Conservation (phyloP, 1,140 invertebrate genomes). For the Diabrotica virgifera region DNA sequence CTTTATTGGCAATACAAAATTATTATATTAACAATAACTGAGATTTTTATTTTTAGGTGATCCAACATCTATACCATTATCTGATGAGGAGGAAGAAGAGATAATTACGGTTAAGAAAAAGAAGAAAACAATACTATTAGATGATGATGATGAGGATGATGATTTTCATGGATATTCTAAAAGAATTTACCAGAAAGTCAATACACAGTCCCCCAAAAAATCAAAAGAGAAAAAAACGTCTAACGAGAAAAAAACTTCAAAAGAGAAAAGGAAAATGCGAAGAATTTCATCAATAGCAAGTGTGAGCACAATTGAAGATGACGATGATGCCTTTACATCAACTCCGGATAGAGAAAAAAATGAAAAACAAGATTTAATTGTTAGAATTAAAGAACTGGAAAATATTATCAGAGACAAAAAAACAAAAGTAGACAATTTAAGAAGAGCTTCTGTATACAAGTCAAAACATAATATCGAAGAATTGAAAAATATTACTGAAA, state of each 20-base stretch:
- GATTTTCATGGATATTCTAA: neutral
- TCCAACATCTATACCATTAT: neutral
- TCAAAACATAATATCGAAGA: slow-evolving; percentile 29
- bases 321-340: slow-evolving; percentile 26
- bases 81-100: neutral
- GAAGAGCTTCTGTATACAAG: slow-evolving; percentile 31
- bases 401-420: slow-evolving; percentile 27
- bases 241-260: no score
- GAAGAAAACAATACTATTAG: neutral
- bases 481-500: slow-evolving; percentile 21
- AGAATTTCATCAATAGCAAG: no score
- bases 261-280: neutral
- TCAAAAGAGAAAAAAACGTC: no score
- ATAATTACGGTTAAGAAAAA: slow-evolving; percentile 1
- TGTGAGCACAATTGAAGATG: slow-evolving; percentile 14
- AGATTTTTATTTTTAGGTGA: no score
- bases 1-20: no score
- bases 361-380: slow-evolving; percentile 22
- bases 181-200: no score
- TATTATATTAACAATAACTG: no score
- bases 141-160: slow-evolving; percentile 7
- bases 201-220: no score
- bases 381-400: slow-evolving; percentile 19
- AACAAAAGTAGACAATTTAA: slow-evolving; percentile 29
- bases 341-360: slow-evolving; percentile 21